Conservation (phyloP, 2,113 vertebrate species). For the Tragelaphus strepsiceros region DNA sequence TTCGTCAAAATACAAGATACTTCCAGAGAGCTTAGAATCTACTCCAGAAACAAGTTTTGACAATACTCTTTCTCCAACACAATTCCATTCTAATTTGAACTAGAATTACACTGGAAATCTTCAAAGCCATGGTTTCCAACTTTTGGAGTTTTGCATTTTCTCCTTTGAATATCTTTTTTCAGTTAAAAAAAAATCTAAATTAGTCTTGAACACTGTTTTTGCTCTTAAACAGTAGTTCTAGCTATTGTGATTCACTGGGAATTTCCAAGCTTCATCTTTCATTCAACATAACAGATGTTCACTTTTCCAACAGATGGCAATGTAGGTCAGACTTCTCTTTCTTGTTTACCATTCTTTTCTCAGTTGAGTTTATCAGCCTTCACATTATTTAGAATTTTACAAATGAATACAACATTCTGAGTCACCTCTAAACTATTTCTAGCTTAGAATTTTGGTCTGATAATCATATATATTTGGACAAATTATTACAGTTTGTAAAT, state of each 20-base stretch:
- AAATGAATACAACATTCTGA: neutral
- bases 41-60: conserved; percentile 42
- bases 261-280: conserved; percentile 36
- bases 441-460: neutral
- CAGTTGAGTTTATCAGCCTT: neutral
- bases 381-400: conserved; percentile 35
- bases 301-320: conserved; percentile 42
- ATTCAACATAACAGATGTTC: conserved; percentile 43
- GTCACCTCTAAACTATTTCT: neutral
- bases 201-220: conserved; percentile 26
- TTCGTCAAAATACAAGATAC: neutral
- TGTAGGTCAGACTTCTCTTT: conserved; percentile 36
- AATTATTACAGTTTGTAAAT: neutral
- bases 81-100: conserved; percentile 59
- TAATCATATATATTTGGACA: conserved; percentile 21
- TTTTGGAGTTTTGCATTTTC: neutral
- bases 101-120: conserved; percentile 52
- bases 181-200: conserved; percentile 48
- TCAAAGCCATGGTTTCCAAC: conserved; percentile 62
- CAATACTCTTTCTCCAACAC: conserved; percentile 35
- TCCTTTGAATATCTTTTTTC: conserved; percentile 54
- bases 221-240: neutral
- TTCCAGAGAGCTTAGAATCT: neutral
- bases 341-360: conserved; percentile 20
- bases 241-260: conserved; percentile 1